These are phyloP conservation scores for Mobula birostris DNA, from an alignment of 2,113 vertebrate species.

Conservation along the genomic window DNA sequence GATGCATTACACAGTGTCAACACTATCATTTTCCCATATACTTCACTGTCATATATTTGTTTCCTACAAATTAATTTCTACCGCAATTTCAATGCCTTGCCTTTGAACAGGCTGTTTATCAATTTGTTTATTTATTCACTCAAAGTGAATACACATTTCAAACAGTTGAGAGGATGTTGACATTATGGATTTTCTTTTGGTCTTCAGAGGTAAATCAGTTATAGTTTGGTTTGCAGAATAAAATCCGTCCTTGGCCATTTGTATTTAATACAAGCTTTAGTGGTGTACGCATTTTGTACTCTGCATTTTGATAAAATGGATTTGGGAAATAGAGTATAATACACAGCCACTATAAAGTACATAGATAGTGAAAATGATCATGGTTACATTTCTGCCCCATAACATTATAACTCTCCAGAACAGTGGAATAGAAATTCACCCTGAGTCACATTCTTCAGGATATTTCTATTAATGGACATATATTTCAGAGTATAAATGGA, in stretches of 20 bases:
- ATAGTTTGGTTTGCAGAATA: not conserved
- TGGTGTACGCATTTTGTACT: too few relatives aligned
- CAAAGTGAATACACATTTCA: not conserved
- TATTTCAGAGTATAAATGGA: too few relatives aligned
- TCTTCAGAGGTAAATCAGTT: not conserved
- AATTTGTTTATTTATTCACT: not conserved
- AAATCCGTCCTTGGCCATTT: too few relatives aligned
- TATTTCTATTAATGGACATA: too few relatives aligned
- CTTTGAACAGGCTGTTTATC: not conserved
- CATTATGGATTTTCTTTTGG: not conserved
- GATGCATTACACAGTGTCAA: not conserved
- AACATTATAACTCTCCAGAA: not conserved
- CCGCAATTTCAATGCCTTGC: not conserved
- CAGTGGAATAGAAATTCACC: not conserved
- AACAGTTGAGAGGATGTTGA: not conserved
- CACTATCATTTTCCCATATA: not conserved
- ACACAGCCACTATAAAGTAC: too few relatives aligned
- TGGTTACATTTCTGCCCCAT: not conserved
- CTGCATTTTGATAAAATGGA: too few relatives aligned
- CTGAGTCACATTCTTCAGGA: too few relatives aligned
- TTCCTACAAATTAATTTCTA: not conserved
- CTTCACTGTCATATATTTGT: not conserved
- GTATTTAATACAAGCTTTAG: too few relatives aligned
- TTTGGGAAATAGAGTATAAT: too few relatives aligned
- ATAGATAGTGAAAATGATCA: too few relatives aligned